These are phyloP conservation scores for Fringilla coelebs DNA, from an alignment of 2,797 vertebrate species.

Conservation along the genomic window DNA sequence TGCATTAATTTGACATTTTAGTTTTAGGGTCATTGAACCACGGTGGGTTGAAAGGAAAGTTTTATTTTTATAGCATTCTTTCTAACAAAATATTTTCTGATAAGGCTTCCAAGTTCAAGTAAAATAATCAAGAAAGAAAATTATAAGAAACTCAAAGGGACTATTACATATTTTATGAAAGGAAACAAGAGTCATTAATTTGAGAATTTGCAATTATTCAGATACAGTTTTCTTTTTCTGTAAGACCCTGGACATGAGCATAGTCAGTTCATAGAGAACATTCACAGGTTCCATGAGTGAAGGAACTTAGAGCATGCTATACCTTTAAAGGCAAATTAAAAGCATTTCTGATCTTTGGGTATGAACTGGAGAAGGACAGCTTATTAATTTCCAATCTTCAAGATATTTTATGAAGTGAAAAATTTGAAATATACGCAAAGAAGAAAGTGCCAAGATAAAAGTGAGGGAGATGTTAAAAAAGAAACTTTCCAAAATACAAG, in stretches of 20 bases:
- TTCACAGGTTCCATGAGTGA: background rate
- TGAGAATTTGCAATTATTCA: background rate
- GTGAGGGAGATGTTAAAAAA: background rate
- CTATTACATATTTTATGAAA: background rate
- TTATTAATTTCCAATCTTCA: background rate
- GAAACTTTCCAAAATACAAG: background rate
- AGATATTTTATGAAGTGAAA: background rate
- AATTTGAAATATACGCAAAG: background rate
- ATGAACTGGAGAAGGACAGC: background rate
- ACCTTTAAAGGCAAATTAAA: background rate
- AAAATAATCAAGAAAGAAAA: background rate
- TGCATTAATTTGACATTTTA: background rate
- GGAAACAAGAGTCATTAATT: background rate
- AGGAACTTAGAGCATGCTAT: background rate
- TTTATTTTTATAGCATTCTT: background rate
- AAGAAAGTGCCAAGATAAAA: background rate
- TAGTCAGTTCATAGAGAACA: background rate
- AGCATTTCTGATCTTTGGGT: background rate
- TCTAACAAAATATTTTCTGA: background rate
- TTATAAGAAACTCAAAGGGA: background rate
- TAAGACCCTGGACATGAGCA: background rate
- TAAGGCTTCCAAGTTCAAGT: background rate
- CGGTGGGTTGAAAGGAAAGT: background rate
- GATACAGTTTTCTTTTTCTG: background rate
- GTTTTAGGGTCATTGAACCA: background rate